Evolutionary conservation across 2,113 vertebrate genomes (phyloP).

Genomic region (Petroica traversi): DNA sequence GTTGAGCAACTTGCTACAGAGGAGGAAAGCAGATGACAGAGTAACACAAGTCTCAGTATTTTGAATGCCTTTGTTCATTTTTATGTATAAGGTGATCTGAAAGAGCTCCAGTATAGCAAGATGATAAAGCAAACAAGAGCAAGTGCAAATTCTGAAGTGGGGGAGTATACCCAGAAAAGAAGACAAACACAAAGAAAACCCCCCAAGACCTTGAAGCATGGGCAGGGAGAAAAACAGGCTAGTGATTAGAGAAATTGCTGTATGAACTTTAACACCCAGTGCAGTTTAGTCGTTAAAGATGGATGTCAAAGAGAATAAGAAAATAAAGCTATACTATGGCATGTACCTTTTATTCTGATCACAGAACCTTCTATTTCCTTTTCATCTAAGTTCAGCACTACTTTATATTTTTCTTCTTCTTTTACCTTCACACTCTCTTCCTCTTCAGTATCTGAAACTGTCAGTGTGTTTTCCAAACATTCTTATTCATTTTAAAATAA

Average conservation of each 20-base stretch:
- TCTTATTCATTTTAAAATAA: not conserved
- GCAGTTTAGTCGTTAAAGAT: not conserved
- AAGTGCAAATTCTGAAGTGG: not conserved
- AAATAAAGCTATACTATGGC: not conserved
- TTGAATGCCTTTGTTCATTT: not conserved
- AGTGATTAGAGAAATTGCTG: not conserved
- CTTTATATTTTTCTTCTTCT: not conserved
- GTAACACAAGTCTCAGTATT: not conserved
- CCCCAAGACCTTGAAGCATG: not conserved
- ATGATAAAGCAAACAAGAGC: not conserved
- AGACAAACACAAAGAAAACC: not conserved
- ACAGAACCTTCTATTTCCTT: not conserved
- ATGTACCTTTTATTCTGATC: not conserved
- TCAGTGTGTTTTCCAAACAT: not conserved
- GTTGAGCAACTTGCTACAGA: not conserved
- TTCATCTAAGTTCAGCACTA: not conserved
- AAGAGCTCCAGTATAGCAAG: not conserved
- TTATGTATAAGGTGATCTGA: not conserved
- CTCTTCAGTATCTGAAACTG: not conserved
- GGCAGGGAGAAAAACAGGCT: not conserved
- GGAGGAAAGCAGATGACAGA: not conserved
- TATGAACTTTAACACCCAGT: not conserved
- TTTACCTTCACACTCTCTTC: not conserved
- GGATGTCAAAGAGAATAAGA: not conserved
- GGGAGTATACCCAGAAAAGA: accelerated